phyloP scores from a whole-genome alignment of 2,113 vertebrate genomes.

The Platysternon megacephalum region DNA sequence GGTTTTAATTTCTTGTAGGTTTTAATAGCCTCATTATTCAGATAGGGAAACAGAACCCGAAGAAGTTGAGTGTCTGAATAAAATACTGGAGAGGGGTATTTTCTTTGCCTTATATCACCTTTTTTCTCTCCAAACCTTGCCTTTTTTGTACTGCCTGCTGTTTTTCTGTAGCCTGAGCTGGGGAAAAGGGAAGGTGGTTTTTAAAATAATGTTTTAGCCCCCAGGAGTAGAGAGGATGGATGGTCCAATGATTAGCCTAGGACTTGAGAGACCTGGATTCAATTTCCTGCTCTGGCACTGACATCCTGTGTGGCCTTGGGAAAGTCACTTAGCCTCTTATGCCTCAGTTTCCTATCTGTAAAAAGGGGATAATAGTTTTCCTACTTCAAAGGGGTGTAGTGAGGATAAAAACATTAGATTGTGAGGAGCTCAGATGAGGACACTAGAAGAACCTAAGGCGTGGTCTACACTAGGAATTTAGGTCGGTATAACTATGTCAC shows the following conservation, averaged over 20 bases:
- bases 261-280: background rate
- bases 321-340: background rate
- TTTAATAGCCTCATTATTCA: background rate
- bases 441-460: background rate
- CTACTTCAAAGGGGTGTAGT: background rate
- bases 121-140: background rate
- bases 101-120: background rate
- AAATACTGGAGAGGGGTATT: background rate
- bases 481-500: background rate
- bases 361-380: background rate
- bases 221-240: background rate
- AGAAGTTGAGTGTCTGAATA: background rate
- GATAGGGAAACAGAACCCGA: background rate
- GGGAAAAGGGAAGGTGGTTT: background rate
- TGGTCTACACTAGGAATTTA: background rate
- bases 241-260: background rate
- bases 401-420: background rate
- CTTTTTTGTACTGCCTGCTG: background rate
- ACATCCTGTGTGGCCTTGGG: rapidly evolving
- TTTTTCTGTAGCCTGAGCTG: background rate
- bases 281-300: background rate
- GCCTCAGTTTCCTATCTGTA: background rate
- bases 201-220: background rate
- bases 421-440: background rate
- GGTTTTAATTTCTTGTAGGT: background rate